Evolutionary conservation across 2,888 invertebrate genomes (phyloP).

Genomic region (Girardia tigrina): DNA sequence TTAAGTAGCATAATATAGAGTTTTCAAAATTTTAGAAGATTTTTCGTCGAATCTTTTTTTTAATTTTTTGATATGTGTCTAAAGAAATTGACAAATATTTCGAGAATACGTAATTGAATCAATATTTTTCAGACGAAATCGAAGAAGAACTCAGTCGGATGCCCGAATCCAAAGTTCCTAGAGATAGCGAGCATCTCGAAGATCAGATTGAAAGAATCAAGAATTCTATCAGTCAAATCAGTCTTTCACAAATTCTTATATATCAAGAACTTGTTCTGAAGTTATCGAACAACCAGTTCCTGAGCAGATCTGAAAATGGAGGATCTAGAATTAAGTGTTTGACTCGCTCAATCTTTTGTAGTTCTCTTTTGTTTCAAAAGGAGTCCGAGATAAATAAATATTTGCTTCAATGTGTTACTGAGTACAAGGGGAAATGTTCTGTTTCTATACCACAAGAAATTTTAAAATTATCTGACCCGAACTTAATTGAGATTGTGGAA

Average conservation of each 20-base stretch:
- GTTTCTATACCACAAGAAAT: not conserved
- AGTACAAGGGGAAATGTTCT: not conserved
- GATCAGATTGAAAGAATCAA: not conserved
- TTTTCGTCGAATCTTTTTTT: too few relatives aligned
- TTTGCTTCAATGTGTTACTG: not conserved
- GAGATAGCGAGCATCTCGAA: not conserved
- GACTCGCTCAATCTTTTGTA: not conserved
- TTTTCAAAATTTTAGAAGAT: too few relatives aligned
- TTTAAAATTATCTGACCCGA: not conserved
- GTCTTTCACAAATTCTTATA: not conserved
- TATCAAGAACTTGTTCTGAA: not conserved
- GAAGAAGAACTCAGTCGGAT: conserved; percentile 1
- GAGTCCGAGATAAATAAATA: not conserved
- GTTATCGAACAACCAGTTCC: not conserved
- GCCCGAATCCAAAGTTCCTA: not conserved
- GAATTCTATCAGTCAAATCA: not conserved
- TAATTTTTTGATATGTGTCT: too few relatives aligned
- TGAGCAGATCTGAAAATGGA: not conserved
- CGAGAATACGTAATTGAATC: too few relatives aligned
- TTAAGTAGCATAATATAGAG: too few relatives aligned
- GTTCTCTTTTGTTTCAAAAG: not conserved
- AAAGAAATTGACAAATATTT: too few relatives aligned
- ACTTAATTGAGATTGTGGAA: not conserved
- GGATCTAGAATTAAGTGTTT: not conserved
- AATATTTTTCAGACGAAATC: not conserved